These are phyloP conservation scores for Xenopus laevis DNA, from an alignment of 2,113 vertebrate genomes.

Conservation along the genomic window DNA sequence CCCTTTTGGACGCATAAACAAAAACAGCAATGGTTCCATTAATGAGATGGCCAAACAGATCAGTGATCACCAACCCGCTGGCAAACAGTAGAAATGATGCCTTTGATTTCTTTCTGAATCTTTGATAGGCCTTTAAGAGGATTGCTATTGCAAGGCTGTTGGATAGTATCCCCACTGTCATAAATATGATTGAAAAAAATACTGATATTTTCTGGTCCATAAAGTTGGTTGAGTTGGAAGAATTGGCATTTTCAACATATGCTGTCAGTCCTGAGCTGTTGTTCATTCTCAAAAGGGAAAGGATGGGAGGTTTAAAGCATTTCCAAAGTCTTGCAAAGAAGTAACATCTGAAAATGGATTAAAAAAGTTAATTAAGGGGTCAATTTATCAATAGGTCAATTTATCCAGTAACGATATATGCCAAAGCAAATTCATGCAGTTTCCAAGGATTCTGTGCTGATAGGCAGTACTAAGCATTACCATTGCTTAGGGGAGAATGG, in stretches of 20 bases:
- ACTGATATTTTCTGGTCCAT: slow-evolving; percentile 70
- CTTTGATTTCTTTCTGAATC: slow-evolving; percentile 82
- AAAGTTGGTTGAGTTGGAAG: slow-evolving; percentile 67
- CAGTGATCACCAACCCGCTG: slow-evolving; percentile 85
- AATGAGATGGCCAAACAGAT: slow-evolving; percentile 90
- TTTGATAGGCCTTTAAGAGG: slow-evolving; percentile 84
- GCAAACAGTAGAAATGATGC: slow-evolving; percentile 90
- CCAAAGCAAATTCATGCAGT: too few relatives aligned
- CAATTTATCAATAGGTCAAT: too few relatives aligned
- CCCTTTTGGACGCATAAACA: slow-evolving; percentile 79
- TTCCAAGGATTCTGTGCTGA: too few relatives aligned
- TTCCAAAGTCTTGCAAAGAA: slow-evolving; percentile 48
- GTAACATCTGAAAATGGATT: slow-evolving; percentile 59
- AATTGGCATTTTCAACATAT: slow-evolving; percentile 58
- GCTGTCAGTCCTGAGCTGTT: slow-evolving; percentile 62
- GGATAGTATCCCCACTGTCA: slow-evolving; percentile 88
- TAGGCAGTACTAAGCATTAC: too few relatives aligned
- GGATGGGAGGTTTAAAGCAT: slow-evolving; percentile 56
- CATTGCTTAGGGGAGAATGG: too few relatives aligned
- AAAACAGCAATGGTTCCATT: slow-evolving; percentile 85
- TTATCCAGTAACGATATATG: too few relatives aligned
- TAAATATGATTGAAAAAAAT: slow-evolving; percentile 82
- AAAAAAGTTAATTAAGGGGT: slow-evolving; percentile 24
- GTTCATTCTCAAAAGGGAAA: slow-evolving; percentile 61
- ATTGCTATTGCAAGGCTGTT: slow-evolving; percentile 88